Conservation (phyloP, 2,888 invertebrate genomes). For the Heliothis peltigera region DNA sequence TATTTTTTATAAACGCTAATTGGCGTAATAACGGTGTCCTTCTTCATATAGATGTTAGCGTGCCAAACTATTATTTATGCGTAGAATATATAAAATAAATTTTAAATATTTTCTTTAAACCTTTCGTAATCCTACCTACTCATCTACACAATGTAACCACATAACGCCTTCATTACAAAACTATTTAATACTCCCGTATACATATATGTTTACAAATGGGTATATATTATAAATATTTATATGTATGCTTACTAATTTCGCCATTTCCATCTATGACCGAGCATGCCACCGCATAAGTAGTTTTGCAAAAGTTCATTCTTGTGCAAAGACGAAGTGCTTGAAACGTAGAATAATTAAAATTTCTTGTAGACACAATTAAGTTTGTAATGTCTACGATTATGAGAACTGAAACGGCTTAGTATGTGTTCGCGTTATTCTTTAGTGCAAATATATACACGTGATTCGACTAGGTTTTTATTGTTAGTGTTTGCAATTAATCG, state of each 20-base stretch:
- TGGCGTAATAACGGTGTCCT: constrained; percentile 50
- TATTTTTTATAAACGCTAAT: constrained; percentile 36
- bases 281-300: constrained; percentile 59
- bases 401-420: constrained; percentile 34
- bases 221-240: too few species aligned
- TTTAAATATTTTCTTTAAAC: constrained; percentile 29
- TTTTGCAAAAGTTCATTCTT: constrained; percentile 62
- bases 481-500: constrained; percentile 74
- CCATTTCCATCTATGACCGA: constrained; percentile 49
- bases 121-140: constrained; percentile 7
- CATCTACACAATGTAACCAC: constrained; percentile 20
- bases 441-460: constrained; percentile 61
- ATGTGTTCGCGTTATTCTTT: constrained; percentile 36
- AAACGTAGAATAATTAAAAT: constrained; percentile 50
- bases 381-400: constrained; percentile 34
- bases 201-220: too few species aligned
- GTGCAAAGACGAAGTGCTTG: constrained; percentile 59
- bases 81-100: constrained; percentile 16
- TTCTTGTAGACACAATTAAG: constrained; percentile 41
- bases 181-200: constrained; percentile 18
- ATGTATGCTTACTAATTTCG: constrained; percentile 47
- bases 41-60: constrained; percentile 39
- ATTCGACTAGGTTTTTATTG: constrained; percentile 76
- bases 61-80: constrained; percentile 43
- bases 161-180: constrained; percentile 22